Conservation (phyloP, 2,113 vertebrate genomes). For the Axis porcinus region DNA sequence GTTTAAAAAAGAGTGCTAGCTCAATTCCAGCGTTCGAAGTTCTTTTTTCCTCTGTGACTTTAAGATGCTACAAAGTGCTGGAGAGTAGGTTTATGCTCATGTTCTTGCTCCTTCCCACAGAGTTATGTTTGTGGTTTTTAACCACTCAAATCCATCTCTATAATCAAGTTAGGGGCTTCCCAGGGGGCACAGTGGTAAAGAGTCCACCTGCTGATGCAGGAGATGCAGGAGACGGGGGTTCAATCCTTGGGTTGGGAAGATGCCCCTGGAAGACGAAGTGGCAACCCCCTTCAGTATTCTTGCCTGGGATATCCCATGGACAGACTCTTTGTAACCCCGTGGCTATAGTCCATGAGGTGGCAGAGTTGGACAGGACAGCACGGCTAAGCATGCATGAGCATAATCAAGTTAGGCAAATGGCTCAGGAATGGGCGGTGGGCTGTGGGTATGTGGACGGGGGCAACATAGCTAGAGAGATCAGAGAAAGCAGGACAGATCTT, state of each 20-base stretch:
- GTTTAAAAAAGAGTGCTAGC: neutral
- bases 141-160: neutral
- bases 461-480: neutral
- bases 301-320: neutral
- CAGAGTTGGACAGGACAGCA: neutral
- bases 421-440: neutral
- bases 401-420: neutral
- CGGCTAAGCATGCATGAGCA: neutral
- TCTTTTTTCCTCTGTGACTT: neutral
- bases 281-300: neutral
- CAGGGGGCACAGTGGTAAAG: neutral
- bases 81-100: neutral
- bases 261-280: neutral
- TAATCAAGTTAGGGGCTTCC: neutral
- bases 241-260: neutral
- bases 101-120: neutral
- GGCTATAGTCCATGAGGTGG: fast-evolving
- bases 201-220: neutral
- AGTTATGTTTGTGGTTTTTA: neutral
- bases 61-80: neutral
- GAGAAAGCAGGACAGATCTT: neutral
- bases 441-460: neutral
- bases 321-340: neutral
- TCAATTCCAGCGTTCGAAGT: neutral
- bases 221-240: neutral